These are phyloP conservation scores for Cinclus mexicanus DNA, from an alignment of 2,113 vertebrate species.

Conservation along the genomic window DNA sequence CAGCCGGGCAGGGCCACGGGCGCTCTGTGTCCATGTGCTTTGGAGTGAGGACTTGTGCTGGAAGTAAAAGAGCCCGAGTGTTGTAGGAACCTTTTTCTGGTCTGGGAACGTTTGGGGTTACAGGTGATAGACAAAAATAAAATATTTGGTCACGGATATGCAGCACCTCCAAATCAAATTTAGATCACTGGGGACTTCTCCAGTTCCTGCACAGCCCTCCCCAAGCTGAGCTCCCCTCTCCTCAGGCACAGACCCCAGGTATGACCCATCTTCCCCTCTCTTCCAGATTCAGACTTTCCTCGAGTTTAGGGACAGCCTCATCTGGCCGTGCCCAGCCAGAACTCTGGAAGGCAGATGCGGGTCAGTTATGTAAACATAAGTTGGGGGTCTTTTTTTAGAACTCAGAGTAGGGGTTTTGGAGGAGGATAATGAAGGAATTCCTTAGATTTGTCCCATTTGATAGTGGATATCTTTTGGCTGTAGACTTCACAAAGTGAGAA, in stretches of 20 bases:
- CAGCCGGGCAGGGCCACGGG: neutral
- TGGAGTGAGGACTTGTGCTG: neutral
- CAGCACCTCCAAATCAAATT: neutral
- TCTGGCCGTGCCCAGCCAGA: neutral
- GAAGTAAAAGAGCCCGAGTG: rapidly evolving
- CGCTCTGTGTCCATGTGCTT: neutral
- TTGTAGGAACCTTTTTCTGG: rapidly evolving
- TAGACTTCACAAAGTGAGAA: neutral
- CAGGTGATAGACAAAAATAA: neutral
- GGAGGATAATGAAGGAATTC: neutral
- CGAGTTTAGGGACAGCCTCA: neutral
- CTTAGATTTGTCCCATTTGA: neutral
- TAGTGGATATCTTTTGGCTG: neutral
- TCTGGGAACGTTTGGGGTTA: neutral
- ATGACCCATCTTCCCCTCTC: neutral
- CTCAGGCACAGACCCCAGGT: neutral
- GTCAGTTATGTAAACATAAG: neutral
- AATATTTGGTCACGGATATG: neutral
- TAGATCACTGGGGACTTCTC: neutral
- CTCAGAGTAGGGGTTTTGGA: rapidly evolving
- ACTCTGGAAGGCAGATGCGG: neutral
- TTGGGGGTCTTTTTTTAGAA: neutral
- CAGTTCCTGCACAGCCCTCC: neutral
- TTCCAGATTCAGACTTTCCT: neutral
- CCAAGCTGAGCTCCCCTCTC: neutral